Base-by-base conservation (phyloP, 1,140 invertebrate species). In the Dreissena polymorpha region DNA sequence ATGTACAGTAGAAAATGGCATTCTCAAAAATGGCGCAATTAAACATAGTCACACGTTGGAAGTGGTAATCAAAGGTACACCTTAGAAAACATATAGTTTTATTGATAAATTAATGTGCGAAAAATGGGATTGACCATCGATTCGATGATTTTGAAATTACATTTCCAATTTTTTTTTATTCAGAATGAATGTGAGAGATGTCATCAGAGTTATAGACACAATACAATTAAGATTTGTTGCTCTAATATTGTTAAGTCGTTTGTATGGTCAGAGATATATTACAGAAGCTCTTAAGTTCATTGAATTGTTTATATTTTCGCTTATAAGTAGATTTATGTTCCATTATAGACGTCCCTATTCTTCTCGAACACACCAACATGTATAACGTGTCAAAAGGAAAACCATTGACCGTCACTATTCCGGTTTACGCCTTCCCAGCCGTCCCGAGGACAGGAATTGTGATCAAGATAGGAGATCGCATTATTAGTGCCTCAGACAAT, bases 371-470 rank as follows among this genome's bases (percentile, higher is more conserved):
- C 51, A 39, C 39, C 8, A 8, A 51, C 12, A 51, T 21, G 6
- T 72, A 72, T 25, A 72, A 72, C 25, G 50, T 72, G 10, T 72
- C 70, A 18, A 72, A 72, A 23, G 70, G 70, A 0, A 14, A 53
- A 5, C 3, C 2, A 23, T 18, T 72, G 18, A 14, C 16, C 8
- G 8, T 72, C 8, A 49, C 23, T 7, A n/a, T 53, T 12, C 25
- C 18, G 21, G 13, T 72, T 14, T 72, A 72, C 57, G 27, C 70
- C 8, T 23, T 16, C 10, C 70, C 70, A 53, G 21, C 8, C 0
- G n/a, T 72, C 49, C 18, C 16, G 8, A 55, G 39, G 39, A 39
- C 2, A 2, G 39, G 39, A 2, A 39, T 39, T 39, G 39, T 39
- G 3, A 39, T 39, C 39, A 39, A 5, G 39, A 39, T 39, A 39